These are phyloP conservation scores for Nesogale talazaci DNA, from an alignment of 2,113 vertebrate species.

Conservation along the genomic window DNA sequence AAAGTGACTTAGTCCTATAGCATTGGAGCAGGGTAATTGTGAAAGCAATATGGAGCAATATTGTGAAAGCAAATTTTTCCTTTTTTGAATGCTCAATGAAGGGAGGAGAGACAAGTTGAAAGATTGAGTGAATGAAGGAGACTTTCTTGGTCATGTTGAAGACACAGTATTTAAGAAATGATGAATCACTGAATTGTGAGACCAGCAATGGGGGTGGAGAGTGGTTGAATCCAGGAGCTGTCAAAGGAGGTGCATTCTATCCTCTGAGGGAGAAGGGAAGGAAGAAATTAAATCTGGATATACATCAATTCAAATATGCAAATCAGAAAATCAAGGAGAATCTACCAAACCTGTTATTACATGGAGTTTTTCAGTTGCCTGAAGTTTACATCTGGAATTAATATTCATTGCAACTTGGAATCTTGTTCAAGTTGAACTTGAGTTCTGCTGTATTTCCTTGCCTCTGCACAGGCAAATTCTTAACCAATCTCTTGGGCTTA, in stretches of 20 bases:
- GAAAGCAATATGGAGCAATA: background rate
- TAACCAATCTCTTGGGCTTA: background rate
- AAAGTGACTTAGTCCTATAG: background rate
- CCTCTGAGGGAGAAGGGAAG: background rate
- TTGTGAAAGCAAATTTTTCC: too few species aligned
- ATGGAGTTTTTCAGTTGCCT: background rate
- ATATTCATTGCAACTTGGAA: background rate
- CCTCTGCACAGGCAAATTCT: background rate
- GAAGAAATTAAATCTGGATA: background rate
- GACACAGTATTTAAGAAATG: background rate
- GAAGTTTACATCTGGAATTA: background rate
- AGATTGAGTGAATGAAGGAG: background rate
- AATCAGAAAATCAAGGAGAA: background rate
- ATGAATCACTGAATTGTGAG: background rate
- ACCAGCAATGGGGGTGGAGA: background rate
- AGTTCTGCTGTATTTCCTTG: background rate
- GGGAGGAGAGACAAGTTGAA: background rate
- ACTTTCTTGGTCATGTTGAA: background rate
- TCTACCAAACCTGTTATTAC: background rate
- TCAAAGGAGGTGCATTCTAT: background rate
- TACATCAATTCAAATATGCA: background rate
- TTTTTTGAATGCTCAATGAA: too few species aligned
- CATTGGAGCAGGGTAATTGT: background rate
- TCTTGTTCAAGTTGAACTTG: background rate
- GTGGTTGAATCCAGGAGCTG: background rate